Evolutionary conservation across 2,888 invertebrate species (phyloP).

Genomic region (Oligia latruncula): DNA sequence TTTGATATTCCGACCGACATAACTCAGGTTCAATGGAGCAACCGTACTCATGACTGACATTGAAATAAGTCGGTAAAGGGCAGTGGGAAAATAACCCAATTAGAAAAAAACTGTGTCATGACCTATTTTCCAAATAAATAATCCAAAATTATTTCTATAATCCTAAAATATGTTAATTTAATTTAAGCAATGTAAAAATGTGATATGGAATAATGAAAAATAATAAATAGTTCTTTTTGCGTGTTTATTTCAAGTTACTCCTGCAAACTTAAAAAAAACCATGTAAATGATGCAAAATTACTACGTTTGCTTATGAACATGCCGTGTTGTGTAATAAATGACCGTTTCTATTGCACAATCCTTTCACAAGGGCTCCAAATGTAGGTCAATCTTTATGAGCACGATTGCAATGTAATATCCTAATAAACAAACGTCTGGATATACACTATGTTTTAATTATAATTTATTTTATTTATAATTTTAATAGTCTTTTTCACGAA

Average conservation of each 20-base stretch:
- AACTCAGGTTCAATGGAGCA: constrained; percentile 93
- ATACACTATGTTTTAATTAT: constrained; percentile 1
- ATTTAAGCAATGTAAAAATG: constrained; percentile 31
- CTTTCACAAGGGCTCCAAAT: constrained; percentile 90
- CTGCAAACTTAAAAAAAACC: constrained; percentile 73
- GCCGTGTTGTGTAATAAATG: constrained; percentile 89
- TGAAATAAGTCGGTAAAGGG: constrained; percentile 90
- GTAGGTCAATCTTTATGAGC: constrained; percentile 89
- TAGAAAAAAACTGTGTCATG: constrained; percentile 84
- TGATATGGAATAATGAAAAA: constrained; percentile 54
- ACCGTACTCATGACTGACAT: constrained; percentile 92
- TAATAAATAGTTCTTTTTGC: constrained; percentile 67
- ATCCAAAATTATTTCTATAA: constrained; percentile 22
- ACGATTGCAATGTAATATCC: constrained; percentile 78
- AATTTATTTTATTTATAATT: constrained; percentile 16
- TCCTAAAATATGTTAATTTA: constrained; percentile 28
- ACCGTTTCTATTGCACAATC: constrained; percentile 91
- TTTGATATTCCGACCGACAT: constrained; percentile 94
- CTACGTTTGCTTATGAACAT: constrained; percentile 88
- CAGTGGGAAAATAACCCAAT: constrained; percentile 88
- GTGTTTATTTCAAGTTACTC: constrained; percentile 68
- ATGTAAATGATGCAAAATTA: constrained; percentile 85
- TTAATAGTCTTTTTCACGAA: background rate
- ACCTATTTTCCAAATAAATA: constrained; percentile 76
- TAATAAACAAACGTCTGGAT: constrained; percentile 45